phyloP scores from a whole-genome alignment of 2,113 vertebrate species.

The Andinoacara biseriatus region DNA sequence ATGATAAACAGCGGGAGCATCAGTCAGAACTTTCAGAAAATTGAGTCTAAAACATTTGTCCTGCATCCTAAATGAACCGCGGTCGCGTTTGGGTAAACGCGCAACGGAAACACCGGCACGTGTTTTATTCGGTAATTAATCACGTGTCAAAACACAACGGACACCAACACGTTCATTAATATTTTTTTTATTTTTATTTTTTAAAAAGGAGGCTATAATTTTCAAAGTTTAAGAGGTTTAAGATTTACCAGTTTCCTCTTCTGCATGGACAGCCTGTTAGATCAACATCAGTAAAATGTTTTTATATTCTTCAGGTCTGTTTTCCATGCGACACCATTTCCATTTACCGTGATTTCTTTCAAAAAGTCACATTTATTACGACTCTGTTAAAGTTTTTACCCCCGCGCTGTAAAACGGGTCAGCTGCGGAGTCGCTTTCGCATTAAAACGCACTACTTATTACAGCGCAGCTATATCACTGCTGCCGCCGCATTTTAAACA shows the following conservation, averaged over 20 bases:
- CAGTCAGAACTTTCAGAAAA: neutral
- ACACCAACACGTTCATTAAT: neutral
- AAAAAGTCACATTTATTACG: slow-evolving; percentile 10
- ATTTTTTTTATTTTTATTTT: too few relatives aligned
- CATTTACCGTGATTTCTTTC: neutral
- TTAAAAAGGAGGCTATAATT: neutral
- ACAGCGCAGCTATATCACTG: neutral
- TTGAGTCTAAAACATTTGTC: neutral
- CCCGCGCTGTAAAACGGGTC: slow-evolving; percentile 33
- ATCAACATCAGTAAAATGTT: slow-evolving; percentile 9
- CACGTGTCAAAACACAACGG: neutral
- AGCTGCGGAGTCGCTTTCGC: slow-evolving; percentile 9
- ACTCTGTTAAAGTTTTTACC: slow-evolving; percentile 24
- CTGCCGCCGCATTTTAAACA: neutral
- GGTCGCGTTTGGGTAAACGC: neutral
- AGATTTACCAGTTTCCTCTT: slow-evolving; percentile 23
- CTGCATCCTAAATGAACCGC: neutral
- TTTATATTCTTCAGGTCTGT: neutral
- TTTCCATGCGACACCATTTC: slow-evolving; percentile 33
- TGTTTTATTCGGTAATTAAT: neutral
- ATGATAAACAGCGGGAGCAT: neutral
- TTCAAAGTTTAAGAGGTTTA: slow-evolving; percentile 8
- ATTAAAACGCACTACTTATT: neutral
- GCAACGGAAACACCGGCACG: neutral
- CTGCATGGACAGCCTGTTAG: neutral